Base-by-base conservation (phyloP, 2,113 vertebrate genomes). In the Triplophysa dalaica region DNA sequence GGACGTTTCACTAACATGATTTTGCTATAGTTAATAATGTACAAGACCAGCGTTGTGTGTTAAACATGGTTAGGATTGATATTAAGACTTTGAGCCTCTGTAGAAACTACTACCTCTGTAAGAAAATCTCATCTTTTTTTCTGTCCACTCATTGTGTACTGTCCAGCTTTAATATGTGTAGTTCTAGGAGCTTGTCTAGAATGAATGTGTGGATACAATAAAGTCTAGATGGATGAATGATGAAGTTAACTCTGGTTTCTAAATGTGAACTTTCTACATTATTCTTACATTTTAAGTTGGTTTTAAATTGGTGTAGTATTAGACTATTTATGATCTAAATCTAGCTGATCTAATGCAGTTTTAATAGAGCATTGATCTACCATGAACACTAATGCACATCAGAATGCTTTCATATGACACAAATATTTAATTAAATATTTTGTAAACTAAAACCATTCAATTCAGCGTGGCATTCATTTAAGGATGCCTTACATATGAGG, bases 71-170 rank as follows among this genome's bases (percentile, higher is more conserved):
- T 24, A 61, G 21, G 38, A 22, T 29, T 60, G 52, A 73, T 33
- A 48, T 48, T 22, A 41, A 38, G 19, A 61, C 70, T 43, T 61
- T 43, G 5, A 61, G 60, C 56, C 70, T 72, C 69, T 75, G 72
- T 75, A 62, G 58, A 62, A 43, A 62, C 26, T 5, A 62, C 72
- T 62, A 62, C 58, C 38, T 62, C 54, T 1, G 33, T 43, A 74
- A 52, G 60, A 26, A 26, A 75, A 12, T 0, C 0, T 48, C 33
- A 38, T 38, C 33, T 38, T 7, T 38, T 5, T 38, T 5, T 45
- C 26, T 61, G 38, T 62, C 21, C 5, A 17, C n/a, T 62, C 1
- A 16, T 16, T 16, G 33, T 43, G 33, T 62, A 8, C 8, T 73
- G 2, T 60, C 54, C 58, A n/a, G 50, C 26, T 8, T 5, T 56